Percentiles rank a stretch among this genome's conserved stretches.
Conservation (phyloP, 1,140 invertebrate species). For the Scaptodrosophila lebanonensis region DNA sequence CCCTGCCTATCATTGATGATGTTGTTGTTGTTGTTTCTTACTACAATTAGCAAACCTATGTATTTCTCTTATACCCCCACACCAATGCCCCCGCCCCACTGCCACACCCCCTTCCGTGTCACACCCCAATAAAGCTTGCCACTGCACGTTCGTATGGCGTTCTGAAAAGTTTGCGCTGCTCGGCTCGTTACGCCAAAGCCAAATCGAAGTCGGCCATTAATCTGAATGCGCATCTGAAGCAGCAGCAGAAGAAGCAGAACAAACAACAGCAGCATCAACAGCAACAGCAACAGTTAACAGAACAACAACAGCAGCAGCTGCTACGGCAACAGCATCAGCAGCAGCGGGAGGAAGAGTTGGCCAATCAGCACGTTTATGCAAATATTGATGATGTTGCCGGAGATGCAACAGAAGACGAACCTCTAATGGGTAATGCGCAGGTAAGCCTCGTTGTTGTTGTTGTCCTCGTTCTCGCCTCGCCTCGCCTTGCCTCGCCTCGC, state of each 20-base stretch:
- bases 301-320: constrained; percentile 8
- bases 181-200: constrained; percentile 53
- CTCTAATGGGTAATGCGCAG: constrained; percentile 64
- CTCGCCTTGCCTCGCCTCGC: no score
- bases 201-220: constrained; percentile 63
- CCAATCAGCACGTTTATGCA: constrained; percentile 50
- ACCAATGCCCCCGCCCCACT: no score
- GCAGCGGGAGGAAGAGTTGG: constrained; percentile 26
- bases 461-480: no score
- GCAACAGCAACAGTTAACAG: constrained; percentile 2
- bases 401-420: constrained; percentile 40
- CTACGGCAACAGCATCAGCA: constrained; percentile 3
- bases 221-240: constrained; percentile 55
- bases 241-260: constrained; percentile 41
- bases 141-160: constrained; percentile 62
- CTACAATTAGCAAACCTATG: no score
- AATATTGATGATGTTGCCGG: constrained; percentile 44
- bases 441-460: no score
- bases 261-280: constrained; percentile 3
- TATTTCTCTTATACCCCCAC: no score
- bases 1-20: no score
- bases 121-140: constrained; percentile 41
- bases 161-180: constrained; percentile 55
- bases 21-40: no score
- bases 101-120: no score